A percentile compares a stretch with the other conserved stretches of the same genome.
These are phyloP conservation scores for Drosophila repletoides DNA, from an alignment of 1,140 invertebrate species.

Conservation along the genomic window DNA sequence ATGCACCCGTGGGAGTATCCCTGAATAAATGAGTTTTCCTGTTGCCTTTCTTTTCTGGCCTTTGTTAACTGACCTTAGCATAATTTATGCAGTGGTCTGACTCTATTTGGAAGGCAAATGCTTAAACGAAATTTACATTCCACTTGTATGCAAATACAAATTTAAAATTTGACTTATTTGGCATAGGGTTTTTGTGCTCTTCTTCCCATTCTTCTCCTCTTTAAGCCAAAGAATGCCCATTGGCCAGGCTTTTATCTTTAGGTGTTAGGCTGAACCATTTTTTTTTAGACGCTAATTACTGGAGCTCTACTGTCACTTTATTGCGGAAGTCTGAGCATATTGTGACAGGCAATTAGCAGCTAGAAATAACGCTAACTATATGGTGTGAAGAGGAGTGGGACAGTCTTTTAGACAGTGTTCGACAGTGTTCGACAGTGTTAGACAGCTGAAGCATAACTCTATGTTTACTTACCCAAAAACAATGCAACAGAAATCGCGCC, in stretches of 20 bases:
- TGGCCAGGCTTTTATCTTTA: no score
- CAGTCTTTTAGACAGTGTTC: neutral
- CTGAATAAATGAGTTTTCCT: neutral
- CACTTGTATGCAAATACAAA: conserved; percentile 7
- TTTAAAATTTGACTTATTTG: no score
- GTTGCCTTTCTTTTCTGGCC: neutral
- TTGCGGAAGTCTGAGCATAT: conserved; percentile 16
- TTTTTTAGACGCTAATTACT: conserved; percentile 11
- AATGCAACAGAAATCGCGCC: neutral
- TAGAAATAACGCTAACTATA: conserved; percentile 47
- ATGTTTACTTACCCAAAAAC: conserved; percentile 55
- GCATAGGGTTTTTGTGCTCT: no score
- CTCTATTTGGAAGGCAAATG: neutral
- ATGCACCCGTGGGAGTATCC: no score
- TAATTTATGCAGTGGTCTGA: conserved; percentile 5
- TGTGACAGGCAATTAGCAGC: conserved; percentile 57
- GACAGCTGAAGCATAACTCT: conserved; percentile 35
- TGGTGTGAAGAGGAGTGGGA: neutral
- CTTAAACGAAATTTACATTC: conserved; percentile 1
- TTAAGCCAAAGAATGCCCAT: neutral
- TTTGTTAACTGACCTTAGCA: neutral
- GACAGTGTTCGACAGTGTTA: no score
- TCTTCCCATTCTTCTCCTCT: no score
- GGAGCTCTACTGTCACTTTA: conserved; percentile 19
- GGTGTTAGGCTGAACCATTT: no score